Conservation (phyloP, 2,888 invertebrate genomes). For the Lycophotia porphyrea region DNA sequence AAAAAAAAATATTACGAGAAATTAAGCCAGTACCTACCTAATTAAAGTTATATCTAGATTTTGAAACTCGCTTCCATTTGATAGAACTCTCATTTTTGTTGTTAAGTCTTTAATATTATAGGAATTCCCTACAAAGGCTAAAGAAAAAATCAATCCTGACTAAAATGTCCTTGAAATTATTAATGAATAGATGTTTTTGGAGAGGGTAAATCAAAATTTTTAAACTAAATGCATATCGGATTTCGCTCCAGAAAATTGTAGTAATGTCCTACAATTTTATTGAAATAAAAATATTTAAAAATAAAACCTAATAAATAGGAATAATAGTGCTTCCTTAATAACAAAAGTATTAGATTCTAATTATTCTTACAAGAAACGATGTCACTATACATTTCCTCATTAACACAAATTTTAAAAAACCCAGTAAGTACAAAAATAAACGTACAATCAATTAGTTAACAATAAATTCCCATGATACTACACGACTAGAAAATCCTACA, state of each 20-base stretch:
- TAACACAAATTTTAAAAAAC: not conserved
- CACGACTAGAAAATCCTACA: slow-evolving; percentile 60
- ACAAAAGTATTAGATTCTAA: not conserved
- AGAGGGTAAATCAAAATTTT: not conserved
- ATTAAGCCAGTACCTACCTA: not conserved
- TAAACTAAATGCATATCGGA: not conserved
- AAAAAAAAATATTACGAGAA: too few relatives aligned
- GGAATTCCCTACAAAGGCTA: not conserved
- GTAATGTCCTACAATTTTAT: not conserved
- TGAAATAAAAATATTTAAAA: not conserved
- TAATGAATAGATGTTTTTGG: not conserved
- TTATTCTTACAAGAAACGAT: not conserved
- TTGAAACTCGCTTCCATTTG: not conserved
- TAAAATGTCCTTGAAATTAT: too few relatives aligned
- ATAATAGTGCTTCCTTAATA: not conserved
- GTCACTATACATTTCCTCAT: not conserved
- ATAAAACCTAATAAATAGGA: not conserved
- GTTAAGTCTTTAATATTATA: not conserved
- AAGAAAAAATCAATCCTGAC: not conserved
- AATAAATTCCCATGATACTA: slow-evolving; percentile 47
- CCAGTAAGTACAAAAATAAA: not conserved
- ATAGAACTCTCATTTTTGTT: not conserved
- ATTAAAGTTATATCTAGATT: not conserved
- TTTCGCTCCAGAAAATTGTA: not conserved
- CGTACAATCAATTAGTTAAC: slow-evolving; percentile 27